Evolutionary conservation across 2,113 vertebrate genomes (phyloP), one percentile per base, ranked within the genome.

Genomic region (Zosterops japonicus): DNA sequence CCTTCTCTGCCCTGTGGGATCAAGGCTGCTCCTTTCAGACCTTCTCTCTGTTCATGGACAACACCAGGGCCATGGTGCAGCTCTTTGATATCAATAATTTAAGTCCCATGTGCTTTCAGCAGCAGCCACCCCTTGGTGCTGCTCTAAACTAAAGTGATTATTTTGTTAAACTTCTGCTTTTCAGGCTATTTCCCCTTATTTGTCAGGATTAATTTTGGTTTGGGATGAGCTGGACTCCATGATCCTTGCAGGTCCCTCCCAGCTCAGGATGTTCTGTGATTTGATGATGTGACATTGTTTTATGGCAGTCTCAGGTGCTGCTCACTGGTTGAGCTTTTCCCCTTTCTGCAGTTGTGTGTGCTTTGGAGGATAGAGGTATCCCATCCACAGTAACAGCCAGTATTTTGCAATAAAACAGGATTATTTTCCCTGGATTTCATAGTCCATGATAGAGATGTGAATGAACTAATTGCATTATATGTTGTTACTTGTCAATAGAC

Each of bases 231-330:
- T 29, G 15, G 42, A 23, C 25, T 56, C 41, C 19, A 19, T 28
- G n/a, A 11, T n/a, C 35, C 29, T n/a, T 49, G 35, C 0, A 0
- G 42, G 20, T 49, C 29, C 24, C 50, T 85, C 20, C 42, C 35
- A 75, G 0, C 12, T 29, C 0, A 0, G 50, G 20, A 57, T 49
- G 24, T 20, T 47, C 35, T 41, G 50, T 41, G 35, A 35, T 65
- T 75, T 0, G 0, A 5, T 41, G 20, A 24, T 41, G 29, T 56
- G 24, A 56, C 9, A 25, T 65, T 55, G 3, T 75, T 87, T 93
- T 50, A n/a, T 24, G 44, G 55, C 64, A 39, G 12, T 33, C 7
- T 55, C 41, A 35, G 24, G 28, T 70, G 61, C 41, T 93, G 46
- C 41, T 87, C 28, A 8, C 17, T 39, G 49, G 31, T 35, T 55